These are phyloP conservation scores for Drosophila melanogaster DNA, from an alignment of 1,140 invertebrate species.

Conservation along the genomic window DNA sequence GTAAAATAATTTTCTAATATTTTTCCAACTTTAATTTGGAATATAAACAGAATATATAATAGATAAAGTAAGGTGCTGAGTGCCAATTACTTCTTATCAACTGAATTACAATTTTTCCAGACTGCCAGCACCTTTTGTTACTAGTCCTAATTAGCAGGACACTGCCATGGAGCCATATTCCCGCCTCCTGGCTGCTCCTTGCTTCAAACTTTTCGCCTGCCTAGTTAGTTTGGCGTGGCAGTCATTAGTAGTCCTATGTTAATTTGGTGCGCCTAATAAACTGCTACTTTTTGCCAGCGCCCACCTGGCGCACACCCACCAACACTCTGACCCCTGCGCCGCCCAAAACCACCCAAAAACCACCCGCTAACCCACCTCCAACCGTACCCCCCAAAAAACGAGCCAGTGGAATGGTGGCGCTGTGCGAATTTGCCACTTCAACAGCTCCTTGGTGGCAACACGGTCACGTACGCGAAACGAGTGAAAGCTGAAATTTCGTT, in stretches of 20 bases:
- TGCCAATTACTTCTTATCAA: neutral
- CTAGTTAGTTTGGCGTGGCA: slow-evolving; percentile 33
- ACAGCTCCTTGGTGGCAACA: slow-evolving; percentile 83
- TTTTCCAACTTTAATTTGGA: neutral
- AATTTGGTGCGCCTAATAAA: slow-evolving; percentile 83
- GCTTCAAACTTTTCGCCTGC: neutral
- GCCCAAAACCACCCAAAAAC: neutral
- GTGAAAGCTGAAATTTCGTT: slow-evolving; percentile 81
- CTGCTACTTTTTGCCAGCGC: slow-evolving; percentile 67
- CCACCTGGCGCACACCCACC: slow-evolving; percentile 31
- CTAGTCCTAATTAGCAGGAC: slow-evolving; percentile 11
- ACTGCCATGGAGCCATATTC: neutral
- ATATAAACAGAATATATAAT: no score
- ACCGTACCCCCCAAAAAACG: neutral
- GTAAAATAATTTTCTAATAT: neutral
- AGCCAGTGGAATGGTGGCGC: slow-evolving; percentile 34
- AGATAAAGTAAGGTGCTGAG: neutral
- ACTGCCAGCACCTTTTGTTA: neutral
- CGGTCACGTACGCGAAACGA: slow-evolving; percentile 73
- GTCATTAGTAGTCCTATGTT: slow-evolving; percentile 77
- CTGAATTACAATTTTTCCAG: neutral
- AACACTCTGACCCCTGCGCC: neutral
- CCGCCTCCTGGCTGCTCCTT: neutral
- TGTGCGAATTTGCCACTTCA: slow-evolving; percentile 84
- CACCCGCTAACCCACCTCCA: neutral